Evolutionary conservation across 2,888 invertebrate species (phyloP).

Genomic region (Panopea generosa): DNA sequence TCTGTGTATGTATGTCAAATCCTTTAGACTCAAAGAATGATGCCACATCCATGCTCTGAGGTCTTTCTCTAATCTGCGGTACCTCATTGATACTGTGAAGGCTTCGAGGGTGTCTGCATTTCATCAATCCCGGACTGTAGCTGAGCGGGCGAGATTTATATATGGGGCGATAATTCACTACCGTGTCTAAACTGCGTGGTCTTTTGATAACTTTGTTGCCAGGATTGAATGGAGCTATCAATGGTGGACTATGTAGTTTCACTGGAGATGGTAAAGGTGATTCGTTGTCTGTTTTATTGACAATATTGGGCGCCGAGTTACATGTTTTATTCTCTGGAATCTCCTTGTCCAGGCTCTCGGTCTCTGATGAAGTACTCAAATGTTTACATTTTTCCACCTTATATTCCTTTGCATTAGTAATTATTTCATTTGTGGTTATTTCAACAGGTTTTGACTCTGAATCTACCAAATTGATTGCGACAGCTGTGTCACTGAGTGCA

Average conservation of each 20-base stretch:
- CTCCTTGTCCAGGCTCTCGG: neutral
- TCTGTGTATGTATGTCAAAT: constrained; percentile 49
- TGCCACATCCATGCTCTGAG: constrained; percentile 57
- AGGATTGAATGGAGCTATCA: constrained; percentile 49
- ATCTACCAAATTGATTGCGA: too few species aligned
- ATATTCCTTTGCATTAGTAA: neutral
- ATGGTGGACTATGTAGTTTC: constrained; percentile 32
- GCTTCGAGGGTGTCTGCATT: constrained; percentile 53
- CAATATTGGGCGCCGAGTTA: constrained; percentile 30
- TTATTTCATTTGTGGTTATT: neutral
- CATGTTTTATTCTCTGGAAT: too few species aligned
- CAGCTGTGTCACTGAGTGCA: neutral
- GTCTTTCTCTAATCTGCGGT: constrained; percentile 26
- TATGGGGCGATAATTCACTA: constrained; percentile 7
- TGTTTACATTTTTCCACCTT: neutral
- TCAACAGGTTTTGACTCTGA: neutral
- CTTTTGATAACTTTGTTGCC: constrained; percentile 34
- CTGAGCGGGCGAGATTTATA: constrained; percentile 42
- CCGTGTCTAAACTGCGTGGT: constrained; percentile 55
- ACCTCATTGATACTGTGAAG: constrained; percentile 48
- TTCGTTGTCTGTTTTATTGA: constrained; percentile 11
- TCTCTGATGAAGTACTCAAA: constrained; percentile 13
- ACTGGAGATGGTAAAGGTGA: constrained; percentile 10
- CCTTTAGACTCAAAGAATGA: constrained; percentile 44
- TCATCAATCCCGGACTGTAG: constrained; percentile 55